phyloP scores from a whole-genome alignment of 1,140 invertebrate species.

The Drosophila pruinosa region DNA sequence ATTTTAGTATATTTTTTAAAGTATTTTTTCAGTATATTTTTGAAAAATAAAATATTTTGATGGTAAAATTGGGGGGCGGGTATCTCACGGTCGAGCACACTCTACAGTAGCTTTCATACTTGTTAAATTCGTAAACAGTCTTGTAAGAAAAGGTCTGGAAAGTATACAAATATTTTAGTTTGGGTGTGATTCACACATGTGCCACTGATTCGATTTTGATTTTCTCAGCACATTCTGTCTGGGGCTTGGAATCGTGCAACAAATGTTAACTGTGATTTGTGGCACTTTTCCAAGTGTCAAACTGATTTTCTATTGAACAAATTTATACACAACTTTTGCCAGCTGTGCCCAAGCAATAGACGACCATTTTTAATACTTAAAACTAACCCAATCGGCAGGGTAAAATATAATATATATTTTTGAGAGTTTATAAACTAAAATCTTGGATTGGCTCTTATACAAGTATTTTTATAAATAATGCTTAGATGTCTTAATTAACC shows the following conservation, averaged over 20 bases:
- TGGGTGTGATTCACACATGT: conserved; percentile 25
- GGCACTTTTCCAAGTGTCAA: conserved; percentile 50
- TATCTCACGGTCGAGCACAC: too few relatives aligned
- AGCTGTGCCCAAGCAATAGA: conserved; percentile 11
- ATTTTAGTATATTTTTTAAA: too few relatives aligned
- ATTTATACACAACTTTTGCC: conserved; percentile 26
- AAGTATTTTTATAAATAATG: too few relatives aligned
- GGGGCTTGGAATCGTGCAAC: conserved; percentile 36
- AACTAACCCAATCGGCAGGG: neutral
- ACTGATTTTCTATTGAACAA: conserved; percentile 34
- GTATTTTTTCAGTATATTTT: too few relatives aligned
- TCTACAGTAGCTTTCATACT: too few relatives aligned
- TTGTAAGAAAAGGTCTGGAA: neutral
- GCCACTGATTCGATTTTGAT: conserved; percentile 46
- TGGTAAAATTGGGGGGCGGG: too few relatives aligned
- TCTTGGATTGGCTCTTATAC: neutral
- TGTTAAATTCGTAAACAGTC: neutral
- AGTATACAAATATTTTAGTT: conserved; percentile 23
- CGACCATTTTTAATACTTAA: neutral
- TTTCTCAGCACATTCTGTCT: conserved; percentile 45
- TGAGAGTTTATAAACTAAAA: neutral
- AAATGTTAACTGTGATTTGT: conserved; percentile 53
- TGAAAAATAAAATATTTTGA: too few relatives aligned
- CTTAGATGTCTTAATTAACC: neutral
- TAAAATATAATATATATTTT: neutral